Evolutionary conservation across 2,113 vertebrate genomes (phyloP).

Genomic region (Tapirus terrestris): DNA sequence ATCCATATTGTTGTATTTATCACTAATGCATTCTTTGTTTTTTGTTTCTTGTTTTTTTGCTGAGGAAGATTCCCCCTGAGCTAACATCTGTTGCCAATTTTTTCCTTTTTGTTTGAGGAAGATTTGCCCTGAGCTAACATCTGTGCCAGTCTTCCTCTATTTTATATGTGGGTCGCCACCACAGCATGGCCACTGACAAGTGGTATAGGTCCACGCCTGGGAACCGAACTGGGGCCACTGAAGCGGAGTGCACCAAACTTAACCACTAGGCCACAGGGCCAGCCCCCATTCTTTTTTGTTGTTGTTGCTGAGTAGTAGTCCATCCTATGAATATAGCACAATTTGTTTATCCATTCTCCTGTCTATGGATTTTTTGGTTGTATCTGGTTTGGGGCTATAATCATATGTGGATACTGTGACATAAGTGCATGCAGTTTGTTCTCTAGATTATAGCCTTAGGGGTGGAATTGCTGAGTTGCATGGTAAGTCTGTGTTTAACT

Average conservation of each 20-base stretch:
- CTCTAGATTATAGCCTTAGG: not conserved
- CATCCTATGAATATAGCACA: not conserved
- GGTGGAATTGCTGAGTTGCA: not conserved
- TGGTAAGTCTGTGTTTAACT: not conserved
- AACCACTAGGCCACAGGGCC: too few relatives aligned
- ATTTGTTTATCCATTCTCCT: not conserved
- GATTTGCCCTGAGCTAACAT: too few relatives aligned
- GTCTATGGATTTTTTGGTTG: not conserved
- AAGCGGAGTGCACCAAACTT: too few relatives aligned
- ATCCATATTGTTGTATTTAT: not conserved
- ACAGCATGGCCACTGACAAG: too few relatives aligned
- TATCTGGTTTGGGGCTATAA: not conserved
- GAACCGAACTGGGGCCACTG: too few relatives aligned
- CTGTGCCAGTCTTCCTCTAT: too few relatives aligned
- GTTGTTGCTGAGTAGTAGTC: not conserved
- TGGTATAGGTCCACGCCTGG: too few relatives aligned
- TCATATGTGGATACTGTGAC: not conserved
- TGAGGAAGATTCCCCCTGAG: too few relatives aligned
- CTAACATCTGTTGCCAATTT: too few relatives aligned
- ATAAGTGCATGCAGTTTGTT: not conserved
- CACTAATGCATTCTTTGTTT: not conserved
- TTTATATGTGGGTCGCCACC: too few relatives aligned
- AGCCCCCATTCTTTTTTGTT: too few relatives aligned
- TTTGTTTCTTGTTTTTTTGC: not conserved
- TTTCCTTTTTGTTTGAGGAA: too few relatives aligned